Percentiles rank a stretch among this genome's conserved stretches.
Conservation (phyloP, 92 coral and sea anemone genomes). For the Scolanthus callimorphus region DNA sequence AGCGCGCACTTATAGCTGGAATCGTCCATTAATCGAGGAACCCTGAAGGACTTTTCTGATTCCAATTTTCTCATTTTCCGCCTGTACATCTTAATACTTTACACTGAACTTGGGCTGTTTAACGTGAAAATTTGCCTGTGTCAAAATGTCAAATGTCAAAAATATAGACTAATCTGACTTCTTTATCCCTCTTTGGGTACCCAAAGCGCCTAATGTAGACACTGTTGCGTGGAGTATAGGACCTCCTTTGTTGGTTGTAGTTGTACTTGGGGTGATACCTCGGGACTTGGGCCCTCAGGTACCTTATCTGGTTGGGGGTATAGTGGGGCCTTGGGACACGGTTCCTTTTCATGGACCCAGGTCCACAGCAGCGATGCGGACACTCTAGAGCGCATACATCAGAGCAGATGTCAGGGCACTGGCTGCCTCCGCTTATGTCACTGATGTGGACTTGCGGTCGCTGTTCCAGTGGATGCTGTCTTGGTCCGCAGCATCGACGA, state of each 20-base stretch:
- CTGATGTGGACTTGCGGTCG: constrained; percentile 58
- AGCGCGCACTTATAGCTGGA: no score
- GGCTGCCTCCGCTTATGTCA: constrained; percentile 30
- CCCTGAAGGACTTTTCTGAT: no score
- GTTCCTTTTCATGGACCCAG: constrained; percentile 58
- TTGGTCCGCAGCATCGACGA: constrained; percentile 91
- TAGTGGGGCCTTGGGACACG: not conserved
- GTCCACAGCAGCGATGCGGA: constrained; percentile 93
- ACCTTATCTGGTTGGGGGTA: not conserved
- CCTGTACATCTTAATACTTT: no score
- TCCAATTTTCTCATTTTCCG: no score
- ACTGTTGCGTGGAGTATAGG: constrained; percentile 37
- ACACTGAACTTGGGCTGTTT: no score
- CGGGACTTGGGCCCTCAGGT: not conserved
- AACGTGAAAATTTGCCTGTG: no score
- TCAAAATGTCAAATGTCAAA: no score
- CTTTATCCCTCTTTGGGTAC: constrained; percentile 19
- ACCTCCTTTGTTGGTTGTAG: constrained; percentile 17
- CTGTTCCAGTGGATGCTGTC: constrained; percentile 1
- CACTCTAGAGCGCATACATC: constrained; percentile 91
- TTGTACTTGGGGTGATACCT: not conserved
- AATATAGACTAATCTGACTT: no score
- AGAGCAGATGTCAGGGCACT: constrained; percentile 68
- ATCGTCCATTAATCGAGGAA: no score
- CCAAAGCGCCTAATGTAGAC: constrained; percentile 70